Base-by-base conservation (phyloP, 2,888 invertebrate genomes). In the Cremastinae sp. region DNA sequence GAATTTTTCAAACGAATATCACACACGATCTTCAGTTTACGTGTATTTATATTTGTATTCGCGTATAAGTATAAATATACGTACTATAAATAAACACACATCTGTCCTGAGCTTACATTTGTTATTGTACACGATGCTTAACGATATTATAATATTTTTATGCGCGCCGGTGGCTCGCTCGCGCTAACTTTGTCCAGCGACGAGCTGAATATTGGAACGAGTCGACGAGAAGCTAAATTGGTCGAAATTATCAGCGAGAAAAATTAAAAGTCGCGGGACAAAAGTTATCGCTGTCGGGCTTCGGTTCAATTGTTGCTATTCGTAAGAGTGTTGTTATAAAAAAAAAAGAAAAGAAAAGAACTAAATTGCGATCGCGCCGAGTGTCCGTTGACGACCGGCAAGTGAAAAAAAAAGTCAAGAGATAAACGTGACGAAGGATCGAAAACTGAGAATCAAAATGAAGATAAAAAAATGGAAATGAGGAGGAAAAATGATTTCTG, bases 81-180 rank as follows among this genome's bases (percentile, higher is more conserved):
- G 22, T 20, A 51, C 28, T 22, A 70, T 72, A 75, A 79, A 78
- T 56, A 79, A 70, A 78, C 74, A 83, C 80, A 78, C 83, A 85
- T 87, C 85, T 88, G 86, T 87, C 87, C 87, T 87, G 88, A 89
- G 89, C 89, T 89, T 89, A 88, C 83, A 88, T 89, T 88, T 89
- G 88, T 89, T 89, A 88, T 85, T 85, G 28, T 38, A 88, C 85
- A 86, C 85, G 81, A 88, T 87, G 88, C 89, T 89, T 89, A 85
- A 87, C 84, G 82, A 88, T 88, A 88, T 88, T 89, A 88, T 88
- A 85, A 88, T 88, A 89, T 88, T 89, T 89, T 88, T 87, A 89
- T 89, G 88, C 84, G 84, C 82, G 82, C 82, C 83, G 81, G 83
- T 85, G 84, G 86, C 84, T 87, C 86, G 83, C 78, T 85, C 83